A percentile compares a stretch with the other conserved stretches of the same genome.
These are phyloP conservation scores for Theocolax elegans DNA, from an alignment of 1,140 invertebrate species.

Conservation along the genomic window DNA sequence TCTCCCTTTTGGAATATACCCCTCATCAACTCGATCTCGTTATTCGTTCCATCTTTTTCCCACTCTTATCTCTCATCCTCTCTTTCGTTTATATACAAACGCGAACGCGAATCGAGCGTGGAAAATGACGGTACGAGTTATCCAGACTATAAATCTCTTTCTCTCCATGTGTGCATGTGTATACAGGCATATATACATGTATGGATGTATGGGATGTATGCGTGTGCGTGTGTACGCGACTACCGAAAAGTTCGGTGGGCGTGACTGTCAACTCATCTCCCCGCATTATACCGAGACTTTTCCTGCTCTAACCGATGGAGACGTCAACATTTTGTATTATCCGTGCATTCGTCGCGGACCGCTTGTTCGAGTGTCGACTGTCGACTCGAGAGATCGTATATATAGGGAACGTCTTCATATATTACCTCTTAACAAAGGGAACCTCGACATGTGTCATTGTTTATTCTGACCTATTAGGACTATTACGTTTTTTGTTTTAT, in stretches of 20 bases:
- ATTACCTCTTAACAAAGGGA: no score
- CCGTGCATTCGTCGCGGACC: conserved; percentile 62
- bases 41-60: background rate
- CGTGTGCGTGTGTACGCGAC: background rate
- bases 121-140: conserved; percentile 60
- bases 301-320: conserved; percentile 60
- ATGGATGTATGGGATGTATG: no score
- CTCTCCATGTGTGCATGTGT: no score
- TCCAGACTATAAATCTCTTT: conserved; percentile 61
- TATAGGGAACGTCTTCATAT: background rate
- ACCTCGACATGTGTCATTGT: no score
- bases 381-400: background rate
- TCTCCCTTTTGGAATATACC: no score
- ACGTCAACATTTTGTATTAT: conserved; percentile 55
- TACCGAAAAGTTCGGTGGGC: conserved; percentile 47
- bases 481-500: no score
- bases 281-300: conserved; percentile 13
- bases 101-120: conserved; percentile 57
- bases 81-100: background rate
- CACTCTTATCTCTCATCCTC: conserved; percentile 1
- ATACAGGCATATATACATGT: no score
- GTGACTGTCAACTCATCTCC: conserved; percentile 49
- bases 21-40: background rate
- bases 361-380: conserved; percentile 9
- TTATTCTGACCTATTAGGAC: no score